Conservation (phyloP, 2,888 invertebrate species). For the Cephus rjabovi region DNA sequence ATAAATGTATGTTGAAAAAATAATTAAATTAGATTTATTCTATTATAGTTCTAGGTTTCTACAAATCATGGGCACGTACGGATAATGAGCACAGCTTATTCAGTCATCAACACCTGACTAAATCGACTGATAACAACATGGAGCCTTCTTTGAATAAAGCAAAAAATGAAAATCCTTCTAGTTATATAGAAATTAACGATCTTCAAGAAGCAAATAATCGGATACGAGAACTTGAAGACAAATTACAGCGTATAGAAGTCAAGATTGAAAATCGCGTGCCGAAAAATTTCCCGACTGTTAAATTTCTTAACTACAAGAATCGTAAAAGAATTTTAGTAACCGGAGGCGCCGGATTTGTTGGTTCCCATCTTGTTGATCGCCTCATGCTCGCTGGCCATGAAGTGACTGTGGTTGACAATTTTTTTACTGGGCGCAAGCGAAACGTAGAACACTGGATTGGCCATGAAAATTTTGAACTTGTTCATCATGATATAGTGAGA, state of each 20-base stretch:
- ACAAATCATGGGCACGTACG: conserved; percentile 62
- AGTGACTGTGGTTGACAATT: conserved; percentile 97
- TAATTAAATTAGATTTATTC: neutral
- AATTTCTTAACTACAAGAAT: conserved; percentile 90
- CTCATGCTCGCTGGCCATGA: conserved; percentile 97
- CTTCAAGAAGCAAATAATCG: conserved; percentile 74
- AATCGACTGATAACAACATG: conserved; percentile 27
- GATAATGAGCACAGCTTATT: conserved; percentile 49
- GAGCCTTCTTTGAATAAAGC: conserved; percentile 17
- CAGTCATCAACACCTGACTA: conserved; percentile 14
- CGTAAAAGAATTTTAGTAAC: conserved; percentile 95
- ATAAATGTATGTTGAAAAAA: neutral
- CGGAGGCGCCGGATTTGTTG: conserved; percentile 99
- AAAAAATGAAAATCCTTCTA: neutral
- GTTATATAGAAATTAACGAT: conserved; percentile 61
- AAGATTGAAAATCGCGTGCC: conserved; percentile 72
- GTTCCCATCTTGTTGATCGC: conserved; percentile 96
- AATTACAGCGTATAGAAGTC: conserved; percentile 78
- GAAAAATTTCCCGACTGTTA: conserved; percentile 90
- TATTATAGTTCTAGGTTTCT: conserved; percentile 64
- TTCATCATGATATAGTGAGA: conserved; percentile 99
- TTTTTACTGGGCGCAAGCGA: conserved; percentile 96
- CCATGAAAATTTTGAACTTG: conserved; percentile 98
- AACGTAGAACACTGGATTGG: conserved; percentile 99
- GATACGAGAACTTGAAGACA: conserved; percentile 78